phyloP scores from a whole-genome alignment of 2,888 invertebrate genomes.

The Trissoscelio sp. region DNA sequence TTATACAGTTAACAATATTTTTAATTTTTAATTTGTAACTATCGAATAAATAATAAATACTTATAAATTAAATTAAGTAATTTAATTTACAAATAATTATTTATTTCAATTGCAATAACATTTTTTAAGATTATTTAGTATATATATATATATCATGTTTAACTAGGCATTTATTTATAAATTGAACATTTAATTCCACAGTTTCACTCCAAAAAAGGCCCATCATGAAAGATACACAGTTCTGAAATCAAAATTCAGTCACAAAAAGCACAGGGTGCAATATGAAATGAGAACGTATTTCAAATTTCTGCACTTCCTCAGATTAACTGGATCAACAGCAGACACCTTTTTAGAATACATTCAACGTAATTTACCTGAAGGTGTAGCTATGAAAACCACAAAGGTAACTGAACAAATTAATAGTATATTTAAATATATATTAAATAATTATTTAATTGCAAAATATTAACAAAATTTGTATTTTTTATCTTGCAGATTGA shows the following conservation, averaged over 20 bases:
- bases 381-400: slow-evolving; percentile 95
- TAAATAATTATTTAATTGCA: slow-evolving; percentile 40
- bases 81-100: too few species aligned
- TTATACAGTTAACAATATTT: too few species aligned
- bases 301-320: slow-evolving; percentile 91
- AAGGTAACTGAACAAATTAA: slow-evolving; percentile 84
- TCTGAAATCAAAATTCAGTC: slow-evolving; percentile 94
- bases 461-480: slow-evolving; percentile 14
- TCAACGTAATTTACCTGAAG: slow-evolving; percentile 98
- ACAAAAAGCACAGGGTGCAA: slow-evolving; percentile 97
- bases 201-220: slow-evolving; percentile 90
- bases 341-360: slow-evolving; percentile 98
- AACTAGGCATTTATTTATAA: not conserved
- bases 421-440: slow-evolving; percentile 31
- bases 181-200: slow-evolving; percentile 8
- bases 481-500: slow-evolving; percentile 73
- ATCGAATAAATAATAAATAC: too few species aligned
- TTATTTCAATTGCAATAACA: too few species aligned
- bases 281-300: slow-evolving; percentile 98
- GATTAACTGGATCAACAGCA: slow-evolving; percentile 97
- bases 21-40: too few species aligned
- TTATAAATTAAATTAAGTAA: too few species aligned
- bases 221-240: slow-evolving; percentile 91
- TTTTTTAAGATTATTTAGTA: too few species aligned
- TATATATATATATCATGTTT: not conserved